Evolutionary conservation across 2,113 vertebrate species (phyloP), one percentile per base, ranked within the genome.

Genomic region (Chaetodon auriga): DNA sequence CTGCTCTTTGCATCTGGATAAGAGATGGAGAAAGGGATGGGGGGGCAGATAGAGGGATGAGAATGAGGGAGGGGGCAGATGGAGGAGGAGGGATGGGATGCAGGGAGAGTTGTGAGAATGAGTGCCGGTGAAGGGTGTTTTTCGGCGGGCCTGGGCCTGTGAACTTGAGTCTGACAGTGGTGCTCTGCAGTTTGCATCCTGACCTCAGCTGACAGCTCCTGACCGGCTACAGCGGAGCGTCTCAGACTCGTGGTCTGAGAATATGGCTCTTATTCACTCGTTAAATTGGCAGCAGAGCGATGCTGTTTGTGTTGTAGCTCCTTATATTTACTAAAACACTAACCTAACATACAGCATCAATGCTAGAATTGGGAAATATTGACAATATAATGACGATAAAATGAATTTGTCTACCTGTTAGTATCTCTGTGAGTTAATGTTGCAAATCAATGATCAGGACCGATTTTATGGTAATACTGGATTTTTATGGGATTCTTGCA

Each of bases 1-100:
- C 94, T 95, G 95, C 94, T 96, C 93, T 96, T 95, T 92, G 93
- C 94, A 95, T 95, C 92, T 95, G 95, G 92, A 94, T 95, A 93
- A 94, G 91, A 93, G 93, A 87, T 81, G 87, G 87, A 80, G 75
- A 71, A 81, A 88, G 80, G 57, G 71, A 66, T 64, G 76, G 60
- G 41, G 41, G 49, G 46, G 55, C 36, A 43, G 85, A 80, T 66
- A 86, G 76, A 66, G 62, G 69, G 71, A 79, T 74, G 86, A 84
- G 86, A 86, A 82, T 72, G 81, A 92, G 80, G 90, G 82, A 54
- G 80, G 78, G 62, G 63, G 83, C 54, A 86, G 64, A 81, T 85
- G 81, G 78, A 66, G 16, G 72, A 63, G 65, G 78, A 61, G 61
- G 68, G 53, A n/a, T 6, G 30, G 58, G 51, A 82, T 1, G 23